Evolutionary conservation across 2,113 vertebrate genomes (phyloP), one percentile per base, ranked within the genome.

Genomic region (Larimichthys crocea): DNA sequence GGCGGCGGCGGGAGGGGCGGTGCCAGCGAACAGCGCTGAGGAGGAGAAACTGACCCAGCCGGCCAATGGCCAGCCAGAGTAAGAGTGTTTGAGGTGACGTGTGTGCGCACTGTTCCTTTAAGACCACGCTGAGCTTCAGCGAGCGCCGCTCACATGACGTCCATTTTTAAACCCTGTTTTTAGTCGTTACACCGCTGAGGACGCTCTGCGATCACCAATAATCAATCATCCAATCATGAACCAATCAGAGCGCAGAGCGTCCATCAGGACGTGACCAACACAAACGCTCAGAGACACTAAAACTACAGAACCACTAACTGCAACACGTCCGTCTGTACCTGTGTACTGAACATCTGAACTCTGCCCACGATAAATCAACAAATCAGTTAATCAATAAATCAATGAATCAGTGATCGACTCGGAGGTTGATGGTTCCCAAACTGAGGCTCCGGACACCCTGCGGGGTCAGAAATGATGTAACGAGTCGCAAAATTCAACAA

Each of bases 31-130:
- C 7, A 40, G 35, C 35, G 7, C 35, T 9, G 97, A 96, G 88
- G n/a, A 1, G 0, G 90, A 94, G 40, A 96, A 94, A 10, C 84
- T 99, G 46, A 97, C 94, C 35, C 20, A 26, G 0, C 1, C 1
- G 0, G 0, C 4, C 7, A 49, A 3, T 53, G 55, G 9, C 35
- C 35, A 40, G 0, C 2, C 61, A 5, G 35, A 61, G 10, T 87
- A 68, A 78, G 22, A 4, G 5, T 6, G 12, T 44, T 26, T 26
- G 9, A 15, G 24, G 16, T 20, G 10, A 26, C 0, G 20, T 2
- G 0, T n/a, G 15, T 42, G 19, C 17, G n/a, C 62, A 56, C 55
- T 65, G 35, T 74, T 46, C 67, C 42, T 67, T n/a, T 72, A 61
- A 77, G 9, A 0, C 49, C 70, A 15, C 12, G 71, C 1, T 10